These are phyloP conservation scores for Falco concolor DNA, from an alignment of 2,797 vertebrate species.

Conservation along the genomic window DNA sequence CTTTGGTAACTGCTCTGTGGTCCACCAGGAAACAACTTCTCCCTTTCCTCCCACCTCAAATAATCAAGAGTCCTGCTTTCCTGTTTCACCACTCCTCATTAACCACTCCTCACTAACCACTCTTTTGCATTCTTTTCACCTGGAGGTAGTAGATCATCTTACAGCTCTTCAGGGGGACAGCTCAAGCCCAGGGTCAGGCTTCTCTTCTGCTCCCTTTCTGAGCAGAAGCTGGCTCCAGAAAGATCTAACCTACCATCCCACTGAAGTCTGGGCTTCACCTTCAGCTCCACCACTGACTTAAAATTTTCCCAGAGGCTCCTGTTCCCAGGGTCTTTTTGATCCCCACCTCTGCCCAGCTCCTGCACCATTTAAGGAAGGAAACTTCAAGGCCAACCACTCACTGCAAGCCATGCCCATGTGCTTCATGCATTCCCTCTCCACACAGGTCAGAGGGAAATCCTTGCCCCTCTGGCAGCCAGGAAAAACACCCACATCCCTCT, in stretches of 20 bases:
- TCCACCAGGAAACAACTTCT: not conserved
- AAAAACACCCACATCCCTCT: not conserved
- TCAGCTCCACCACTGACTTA: not conserved
- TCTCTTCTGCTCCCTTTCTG: not conserved
- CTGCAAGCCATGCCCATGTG: not conserved
- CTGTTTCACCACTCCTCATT: not conserved
- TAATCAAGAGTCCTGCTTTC: not conserved
- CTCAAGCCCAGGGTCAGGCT: not conserved
- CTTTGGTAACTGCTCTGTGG: not conserved
- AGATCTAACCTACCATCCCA: not conserved
- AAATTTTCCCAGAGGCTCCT: not conserved
- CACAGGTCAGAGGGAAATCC: not conserved
- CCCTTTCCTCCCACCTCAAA: not conserved
- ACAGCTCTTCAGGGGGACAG: not conserved
- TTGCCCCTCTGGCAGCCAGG: not conserved
- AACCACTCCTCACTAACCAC: not conserved
- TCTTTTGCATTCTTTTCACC: not conserved
- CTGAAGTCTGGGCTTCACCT: not conserved
- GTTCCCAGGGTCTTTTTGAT: not conserved
- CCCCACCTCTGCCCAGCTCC: not conserved
- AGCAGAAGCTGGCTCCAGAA: not conserved
- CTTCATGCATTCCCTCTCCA: not conserved
- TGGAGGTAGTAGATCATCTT: not conserved
- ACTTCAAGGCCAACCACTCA: not conserved
- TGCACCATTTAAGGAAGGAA: not conserved